Conservation (phyloP, 2,888 invertebrate species). For the Trissolcus brochymenae region DNA sequence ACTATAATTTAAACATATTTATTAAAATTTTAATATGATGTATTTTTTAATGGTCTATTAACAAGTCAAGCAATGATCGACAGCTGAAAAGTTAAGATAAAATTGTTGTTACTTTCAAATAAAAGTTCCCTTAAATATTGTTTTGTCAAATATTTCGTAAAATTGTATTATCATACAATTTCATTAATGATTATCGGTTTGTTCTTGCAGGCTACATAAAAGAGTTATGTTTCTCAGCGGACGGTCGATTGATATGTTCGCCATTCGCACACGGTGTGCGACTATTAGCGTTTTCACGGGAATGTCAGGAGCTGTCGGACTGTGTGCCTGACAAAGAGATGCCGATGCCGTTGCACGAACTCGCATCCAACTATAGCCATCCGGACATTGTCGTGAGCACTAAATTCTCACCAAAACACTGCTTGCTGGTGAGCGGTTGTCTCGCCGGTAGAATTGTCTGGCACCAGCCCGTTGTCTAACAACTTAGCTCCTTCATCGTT, state of each 20-base stretch:
- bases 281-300: conserved; percentile 86
- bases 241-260: conserved; percentile 93
- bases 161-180: no score
- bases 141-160: no score
- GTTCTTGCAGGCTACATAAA: conserved; percentile 83
- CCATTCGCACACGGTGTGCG: conserved; percentile 92
- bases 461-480: conserved; percentile 84
- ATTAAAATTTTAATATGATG: no score
- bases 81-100: no score
- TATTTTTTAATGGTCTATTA: no score
- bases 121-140: no score
- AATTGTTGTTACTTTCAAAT: no score
- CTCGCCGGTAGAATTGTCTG: conserved; percentile 91
- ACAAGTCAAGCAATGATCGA: no score
- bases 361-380: conserved; percentile 86
- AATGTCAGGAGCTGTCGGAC: conserved; percentile 87
- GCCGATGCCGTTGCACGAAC: conserved; percentile 80
- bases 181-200: background rate
- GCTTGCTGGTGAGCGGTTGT: conserved; percentile 93
- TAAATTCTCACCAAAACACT: conserved; percentile 92
- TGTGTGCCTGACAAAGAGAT: conserved; percentile 79
- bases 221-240: conserved; percentile 92
- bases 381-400: conserved; percentile 91
- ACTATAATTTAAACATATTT: no score
- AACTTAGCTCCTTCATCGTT: background rate